Evolutionary conservation across 2,888 invertebrate species (phyloP).

Genomic region (Helicoverpa assulta): DNA sequence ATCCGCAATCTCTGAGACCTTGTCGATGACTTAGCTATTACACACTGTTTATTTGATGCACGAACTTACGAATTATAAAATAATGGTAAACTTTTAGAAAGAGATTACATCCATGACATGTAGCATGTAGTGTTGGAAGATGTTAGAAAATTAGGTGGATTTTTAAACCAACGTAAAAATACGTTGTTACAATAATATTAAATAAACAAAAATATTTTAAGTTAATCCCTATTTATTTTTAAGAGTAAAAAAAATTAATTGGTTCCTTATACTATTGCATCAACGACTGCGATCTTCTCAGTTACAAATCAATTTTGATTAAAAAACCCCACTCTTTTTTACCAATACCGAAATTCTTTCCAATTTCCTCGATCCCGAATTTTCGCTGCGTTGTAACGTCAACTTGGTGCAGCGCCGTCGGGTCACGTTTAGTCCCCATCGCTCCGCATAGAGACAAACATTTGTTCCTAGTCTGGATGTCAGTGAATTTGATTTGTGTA

Average conservation of each 20-base stretch:
- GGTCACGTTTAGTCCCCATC: constrained; percentile 49
- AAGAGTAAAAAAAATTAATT: too few relatives aligned
- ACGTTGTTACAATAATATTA: too few relatives aligned
- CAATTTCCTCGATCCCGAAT: constrained; percentile 8
- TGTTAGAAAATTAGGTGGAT: too few relatives aligned
- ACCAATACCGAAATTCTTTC: constrained; percentile 8
- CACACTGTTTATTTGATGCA: constrained; percentile 40
- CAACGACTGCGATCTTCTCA: neutral
- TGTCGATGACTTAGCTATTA: constrained; percentile 61
- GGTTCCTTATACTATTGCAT: neutral
- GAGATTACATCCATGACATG: too few relatives aligned
- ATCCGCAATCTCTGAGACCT: constrained; percentile 76
- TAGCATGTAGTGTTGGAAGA: too few relatives aligned
- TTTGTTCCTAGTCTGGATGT: constrained; percentile 50
- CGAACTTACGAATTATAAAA: constrained; percentile 3
- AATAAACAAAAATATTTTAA: too few relatives aligned
- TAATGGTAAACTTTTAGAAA: too few relatives aligned
- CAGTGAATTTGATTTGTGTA: constrained; percentile 49
- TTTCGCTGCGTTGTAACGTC: constrained; percentile 8
- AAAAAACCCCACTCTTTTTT: neutral
- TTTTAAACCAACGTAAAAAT: too few relatives aligned
- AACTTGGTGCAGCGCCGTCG: constrained; percentile 28
- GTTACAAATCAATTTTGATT: neutral
- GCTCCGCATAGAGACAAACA: constrained; percentile 44
- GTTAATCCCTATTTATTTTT: too few relatives aligned